Conservation (phyloP, 1,140 invertebrate genomes). For the Hyles vespertilio region DNA sequence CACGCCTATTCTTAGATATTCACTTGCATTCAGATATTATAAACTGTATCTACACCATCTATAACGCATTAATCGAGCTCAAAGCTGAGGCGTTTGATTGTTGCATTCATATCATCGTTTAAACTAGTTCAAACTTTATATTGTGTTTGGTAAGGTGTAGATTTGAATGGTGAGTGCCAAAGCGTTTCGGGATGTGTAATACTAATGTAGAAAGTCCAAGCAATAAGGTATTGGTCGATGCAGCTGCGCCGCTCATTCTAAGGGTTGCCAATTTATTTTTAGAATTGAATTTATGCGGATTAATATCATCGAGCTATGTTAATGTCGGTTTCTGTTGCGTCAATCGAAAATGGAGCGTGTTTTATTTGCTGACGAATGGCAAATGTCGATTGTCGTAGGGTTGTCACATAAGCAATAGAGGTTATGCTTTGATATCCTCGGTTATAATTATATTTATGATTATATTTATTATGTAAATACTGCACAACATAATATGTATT, state of each 20-base stretch:
- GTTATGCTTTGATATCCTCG: too few species aligned
- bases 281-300: conserved; percentile 57
- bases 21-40: too few species aligned
- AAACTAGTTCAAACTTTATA: too few species aligned
- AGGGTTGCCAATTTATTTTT: conserved; percentile 70
- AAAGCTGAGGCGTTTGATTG: conserved; percentile 6
- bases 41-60: neutral
- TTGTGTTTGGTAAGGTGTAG: too few species aligned
- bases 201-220: conserved; percentile 51
- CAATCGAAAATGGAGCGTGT: conserved; percentile 34
- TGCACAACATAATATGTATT: too few species aligned
- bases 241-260: conserved; percentile 53
- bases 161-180: too few species aligned
- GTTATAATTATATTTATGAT: too few species aligned
- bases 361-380: conserved; percentile 4
- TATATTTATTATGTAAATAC: too few species aligned
- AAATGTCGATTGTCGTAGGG: too few species aligned
- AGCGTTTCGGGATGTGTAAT: conserved; percentile 27
- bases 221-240: conserved; percentile 63
- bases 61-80: conserved; percentile 43
- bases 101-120: too few species aligned
- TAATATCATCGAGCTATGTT: conserved; percentile 36
- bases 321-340: conserved; percentile 45
- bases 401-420: too few species aligned
- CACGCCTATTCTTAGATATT: too few species aligned